Evolutionary conservation across 2,888 invertebrate species (phyloP).

Genomic region (Pollenia labialis): DNA sequence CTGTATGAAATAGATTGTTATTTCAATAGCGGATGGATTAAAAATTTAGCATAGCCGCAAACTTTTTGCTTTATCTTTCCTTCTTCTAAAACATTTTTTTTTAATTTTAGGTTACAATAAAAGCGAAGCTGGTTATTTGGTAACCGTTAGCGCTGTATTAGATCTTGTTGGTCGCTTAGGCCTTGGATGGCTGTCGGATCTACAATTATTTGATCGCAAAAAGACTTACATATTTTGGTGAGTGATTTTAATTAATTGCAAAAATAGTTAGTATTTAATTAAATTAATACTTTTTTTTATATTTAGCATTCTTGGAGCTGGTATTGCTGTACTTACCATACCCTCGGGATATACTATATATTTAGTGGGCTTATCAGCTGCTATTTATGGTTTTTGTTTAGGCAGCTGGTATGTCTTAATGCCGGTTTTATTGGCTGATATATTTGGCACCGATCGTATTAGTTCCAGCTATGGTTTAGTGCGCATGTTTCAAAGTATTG

Average conservation of each 20-base stretch:
- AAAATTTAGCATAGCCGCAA: not conserved
- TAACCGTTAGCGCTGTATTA: constrained; percentile 90
- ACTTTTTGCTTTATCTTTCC: not conserved
- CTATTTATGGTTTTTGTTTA: constrained; percentile 89
- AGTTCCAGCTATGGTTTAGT: constrained; percentile 91
- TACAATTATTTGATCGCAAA: constrained; percentile 88
- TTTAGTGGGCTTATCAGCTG: constrained; percentile 88
- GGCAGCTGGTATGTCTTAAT: constrained; percentile 91
- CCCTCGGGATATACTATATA: constrained; percentile 88
- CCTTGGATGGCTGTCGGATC: constrained; percentile 90
- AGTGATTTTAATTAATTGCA: constrained; percentile 61
- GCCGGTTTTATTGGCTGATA: constrained; percentile 89
- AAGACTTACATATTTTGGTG: constrained; percentile 90
- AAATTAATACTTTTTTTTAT: constrained; percentile 14
- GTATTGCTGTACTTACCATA: constrained; percentile 88
- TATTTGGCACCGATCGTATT: constrained; percentile 90
- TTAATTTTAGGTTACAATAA: constrained; percentile 82
- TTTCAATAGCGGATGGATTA: too few relatives aligned
- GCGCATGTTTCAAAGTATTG: constrained; percentile 90
- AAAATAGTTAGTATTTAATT: not conserved
- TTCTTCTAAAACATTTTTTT: not conserved
- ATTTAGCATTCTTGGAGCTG: constrained; percentile 88
- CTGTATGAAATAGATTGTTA: too few relatives aligned
- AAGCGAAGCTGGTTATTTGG: constrained; percentile 87
- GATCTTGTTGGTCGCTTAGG: constrained; percentile 90